phyloP scores from a whole-genome alignment of 2,113 vertebrate genomes.

The Phyllostomus hastatus region DNA sequence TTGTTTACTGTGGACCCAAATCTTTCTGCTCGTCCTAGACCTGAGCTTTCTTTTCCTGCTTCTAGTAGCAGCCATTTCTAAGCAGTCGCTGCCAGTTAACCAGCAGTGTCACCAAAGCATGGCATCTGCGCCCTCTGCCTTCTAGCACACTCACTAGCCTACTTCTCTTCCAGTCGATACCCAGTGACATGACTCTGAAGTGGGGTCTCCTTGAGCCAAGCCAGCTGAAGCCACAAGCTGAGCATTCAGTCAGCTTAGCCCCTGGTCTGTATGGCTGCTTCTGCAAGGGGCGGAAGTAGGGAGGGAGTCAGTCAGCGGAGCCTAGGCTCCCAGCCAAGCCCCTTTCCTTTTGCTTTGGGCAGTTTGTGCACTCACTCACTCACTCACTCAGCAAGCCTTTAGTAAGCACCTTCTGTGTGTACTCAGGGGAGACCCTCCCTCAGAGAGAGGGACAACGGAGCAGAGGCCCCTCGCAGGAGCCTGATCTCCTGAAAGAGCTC shows the following conservation, averaged over 20 bases:
- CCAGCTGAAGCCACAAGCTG: constrained; percentile 50
- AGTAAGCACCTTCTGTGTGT: constrained; percentile 59
- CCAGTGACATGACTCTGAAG: constrained; percentile 39
- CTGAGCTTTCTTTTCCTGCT: constrained; percentile 29
- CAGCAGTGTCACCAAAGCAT: neutral
- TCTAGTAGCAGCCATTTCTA: constrained; percentile 27
- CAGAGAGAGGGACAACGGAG: neutral
- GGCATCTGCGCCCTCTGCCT: neutral
- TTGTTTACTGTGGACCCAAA: neutral
- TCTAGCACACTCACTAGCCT: neutral
- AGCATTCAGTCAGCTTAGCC: constrained; percentile 14
- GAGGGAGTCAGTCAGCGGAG: constrained; percentile 6
- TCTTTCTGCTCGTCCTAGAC: neutral
- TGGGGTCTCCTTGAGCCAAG: constrained; percentile 46
- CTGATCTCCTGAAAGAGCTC: constrained; percentile 45
- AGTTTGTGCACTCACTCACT: constrained; percentile 3
- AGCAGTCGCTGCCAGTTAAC: constrained; percentile 41
- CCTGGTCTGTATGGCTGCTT: constrained; percentile 42
- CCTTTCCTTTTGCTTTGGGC: neutral
- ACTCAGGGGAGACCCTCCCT: constrained; percentile 8
- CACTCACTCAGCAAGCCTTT: constrained; percentile 25
- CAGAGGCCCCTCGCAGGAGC: constrained; percentile 19
- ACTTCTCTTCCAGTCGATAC: neutral
- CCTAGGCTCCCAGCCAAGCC: constrained; percentile 50
- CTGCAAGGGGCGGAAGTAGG: neutral